Base-by-base conservation (phyloP, 2,888 invertebrate species). In the Tinea pellionella region DNA sequence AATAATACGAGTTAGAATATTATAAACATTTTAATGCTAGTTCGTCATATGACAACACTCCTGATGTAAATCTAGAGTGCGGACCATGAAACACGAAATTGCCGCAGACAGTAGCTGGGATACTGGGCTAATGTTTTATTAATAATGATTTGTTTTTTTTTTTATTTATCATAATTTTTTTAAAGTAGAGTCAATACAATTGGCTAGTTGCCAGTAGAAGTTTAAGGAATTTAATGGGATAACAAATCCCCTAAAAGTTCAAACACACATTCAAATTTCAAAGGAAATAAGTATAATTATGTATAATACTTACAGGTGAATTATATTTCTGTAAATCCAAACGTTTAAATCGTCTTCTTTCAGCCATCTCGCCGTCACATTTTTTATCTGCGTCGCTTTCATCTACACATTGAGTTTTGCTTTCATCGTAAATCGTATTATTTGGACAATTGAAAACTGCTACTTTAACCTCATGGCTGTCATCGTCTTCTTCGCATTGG, bases 401-500 rank as follows among this genome's bases (percentile, higher is more conserved):
- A 51, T 91, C 89, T 53, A 93, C 85, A 73, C 95, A 96, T 69
- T 94, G 91, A 59, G 91, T 89, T 69, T 91, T 89, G 62, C 85
- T 81, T 69, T 94, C 92, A 68, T 94, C 93, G 68, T 91, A 96
- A 59, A 94, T 89, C 0, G 93, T 94, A 62, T 91, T 91, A 64
- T 92, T 91, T 11, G 94, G 94, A 75, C 95, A 96, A 64, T 91
- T 91, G 66, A 95, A 90, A 8, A 91, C 89, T 1, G 93, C 88
- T 63, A 95, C 88, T 71, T 92, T 94, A n/a, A 92, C 80, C 64
- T 94, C 92, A 70, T 91, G 90, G 55, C 81, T 90, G 29, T 90
- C 89, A 7, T 89, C 82, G 61, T 89, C 89, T 65, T 89, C 90
- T 15, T 92, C 92, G 68, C 95, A 96, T 75, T 95, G 95, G 72